Evolutionary conservation across 2,113 vertebrate species (phyloP), one percentile per base, ranked within the genome.

Genomic region (Podarcis cretensis): DNA sequence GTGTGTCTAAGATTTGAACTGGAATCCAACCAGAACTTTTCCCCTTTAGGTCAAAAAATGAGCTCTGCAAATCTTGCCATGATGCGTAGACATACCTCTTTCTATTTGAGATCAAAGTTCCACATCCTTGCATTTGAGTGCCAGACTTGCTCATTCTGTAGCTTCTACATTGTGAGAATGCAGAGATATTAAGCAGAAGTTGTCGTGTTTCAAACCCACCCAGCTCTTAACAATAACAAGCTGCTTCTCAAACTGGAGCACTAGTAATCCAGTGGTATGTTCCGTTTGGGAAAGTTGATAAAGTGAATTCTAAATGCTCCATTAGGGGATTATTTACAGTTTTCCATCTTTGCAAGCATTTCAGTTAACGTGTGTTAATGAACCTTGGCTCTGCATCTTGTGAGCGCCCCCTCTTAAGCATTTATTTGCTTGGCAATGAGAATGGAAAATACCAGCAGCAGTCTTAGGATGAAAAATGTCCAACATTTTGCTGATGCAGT

Each of bases 281-380:
- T 88, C 73, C 78, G 54, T 40, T 82, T 76, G 86, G 76, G 35
- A 82, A 78, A 66, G 86, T 16, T 85, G 75, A 90, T 74, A 57
- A 25, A 59, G 59, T 63, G 69, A 66, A 88, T 73, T 74, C 68
- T 74, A 77, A 86, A 57, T 57, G 40, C 81, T 59, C 40, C 77
- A 68, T 81, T 75, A 86, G 35, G 82, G 66, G 86, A 85, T 82
- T 86, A 71, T 90, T 83, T 81, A 87, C 59, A 78, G 66, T 16
- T 32, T 79, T 76, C 86, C 78, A 68, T 85, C 74, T 87, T 79
- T 79, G 10, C 78, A 78, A 54, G 78, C 18, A 16, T 40, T 73
- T 74, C 48, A 57, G 65, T 74, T 37, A 63, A 74, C 23, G 27
- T 77, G 68, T 32, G 77, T 86, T 79, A 75, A 84, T 48, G 74